Conservation (phyloP, 2,113 vertebrate species). For the Odontophorus gujanensis region DNA sequence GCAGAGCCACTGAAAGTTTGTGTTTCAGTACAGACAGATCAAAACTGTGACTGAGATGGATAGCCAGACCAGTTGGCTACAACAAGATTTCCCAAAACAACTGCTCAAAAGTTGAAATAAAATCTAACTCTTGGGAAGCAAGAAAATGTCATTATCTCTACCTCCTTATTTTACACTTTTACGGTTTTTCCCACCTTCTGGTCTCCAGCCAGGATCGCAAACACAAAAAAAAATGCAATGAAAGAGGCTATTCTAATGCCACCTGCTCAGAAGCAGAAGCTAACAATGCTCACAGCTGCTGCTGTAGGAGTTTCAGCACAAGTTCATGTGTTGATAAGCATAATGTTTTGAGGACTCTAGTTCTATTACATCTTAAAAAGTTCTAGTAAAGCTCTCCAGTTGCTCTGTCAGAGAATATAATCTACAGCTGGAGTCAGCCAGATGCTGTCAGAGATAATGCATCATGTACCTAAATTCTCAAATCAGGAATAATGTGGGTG, state of each 20-base stretch:
- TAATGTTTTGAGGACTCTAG: background rate
- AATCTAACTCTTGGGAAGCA: background rate
- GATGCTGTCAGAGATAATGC: background rate
- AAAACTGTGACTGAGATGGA: background rate
- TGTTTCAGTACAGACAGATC: background rate
- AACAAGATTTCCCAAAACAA: background rate
- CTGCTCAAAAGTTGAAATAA: background rate
- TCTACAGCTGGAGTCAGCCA: background rate
- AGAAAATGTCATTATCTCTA: background rate
- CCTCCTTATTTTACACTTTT: background rate
- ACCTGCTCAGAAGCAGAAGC: slow-evolving; percentile 19
- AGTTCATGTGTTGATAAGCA: background rate
- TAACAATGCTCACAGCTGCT: background rate
- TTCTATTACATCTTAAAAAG: background rate
- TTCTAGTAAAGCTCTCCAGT: background rate
- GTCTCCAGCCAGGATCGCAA: background rate
- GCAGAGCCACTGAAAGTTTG: background rate
- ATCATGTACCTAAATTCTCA: background rate
- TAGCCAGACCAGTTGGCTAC: background rate
- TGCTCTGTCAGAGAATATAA: background rate
- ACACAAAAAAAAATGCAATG: background rate
- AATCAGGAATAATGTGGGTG: background rate
- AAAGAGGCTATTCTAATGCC: background rate
- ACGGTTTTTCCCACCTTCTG: background rate
- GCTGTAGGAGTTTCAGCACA: background rate